Evolutionary conservation across 2,797 vertebrate genomes (phyloP), one percentile per base, ranked within the genome.

Genomic region (Psittacula derbiana): DNA sequence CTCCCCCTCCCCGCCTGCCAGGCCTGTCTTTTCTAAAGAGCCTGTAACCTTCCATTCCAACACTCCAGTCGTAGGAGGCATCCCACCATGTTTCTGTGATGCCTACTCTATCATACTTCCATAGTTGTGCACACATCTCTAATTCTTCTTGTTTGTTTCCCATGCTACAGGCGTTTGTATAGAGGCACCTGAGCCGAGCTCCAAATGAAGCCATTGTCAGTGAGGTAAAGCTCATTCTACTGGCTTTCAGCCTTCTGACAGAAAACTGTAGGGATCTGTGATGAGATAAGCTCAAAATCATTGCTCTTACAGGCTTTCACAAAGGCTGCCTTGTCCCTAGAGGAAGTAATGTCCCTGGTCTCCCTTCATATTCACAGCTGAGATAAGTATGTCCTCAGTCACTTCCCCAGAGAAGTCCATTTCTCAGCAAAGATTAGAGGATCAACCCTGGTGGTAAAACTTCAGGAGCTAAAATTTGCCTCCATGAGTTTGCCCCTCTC

Each of bases 191-290:
- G 36, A 36, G 36, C 36, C 36, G 9, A 36, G 36, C 36, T 36
- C 36, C 36, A 36, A 36, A 36, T 36, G 36, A 36, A 36, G 36
- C 36, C 36, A 36, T 62, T 12, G 8, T 20, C 31, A 18, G 8
- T 6, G 70, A 18, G 25, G 6, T 33, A 52, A 79, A 53, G 8
- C 50, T 67, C 67, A 67, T 73, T 41, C 25, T 31, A 10, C 4
- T 2, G 4, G 3, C 24, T 60, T 75, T 43, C 62, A 81, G 70
- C 40, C 16, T 33, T 79, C 38, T 0, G 0, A 17, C 1, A 8
- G 43, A 55, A 69, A 90, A 12, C 21, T 67, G 33, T 43, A 47
- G 43, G n/a, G 11, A 4, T 46, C 18, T 78, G n/a, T 6, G 40
- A 43, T 7, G 24, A 62, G 38, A 60, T 47, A n/a, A 70, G 50